phyloP scores from a whole-genome alignment of 2,797 vertebrate genomes.

The Vireo griseus region DNA sequence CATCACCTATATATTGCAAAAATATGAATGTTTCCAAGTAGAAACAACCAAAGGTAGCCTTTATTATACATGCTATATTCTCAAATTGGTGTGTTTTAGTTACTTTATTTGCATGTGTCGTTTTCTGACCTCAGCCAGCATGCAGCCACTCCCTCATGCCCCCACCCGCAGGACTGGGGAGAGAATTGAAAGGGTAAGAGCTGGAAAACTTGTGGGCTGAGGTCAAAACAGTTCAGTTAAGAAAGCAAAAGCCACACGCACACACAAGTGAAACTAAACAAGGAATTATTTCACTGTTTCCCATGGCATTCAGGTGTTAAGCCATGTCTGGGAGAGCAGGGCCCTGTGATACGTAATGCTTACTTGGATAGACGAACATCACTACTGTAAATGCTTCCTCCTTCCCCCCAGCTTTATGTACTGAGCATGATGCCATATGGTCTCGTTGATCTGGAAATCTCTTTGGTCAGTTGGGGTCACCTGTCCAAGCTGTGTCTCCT shows the following conservation, averaged over 20 bases:
- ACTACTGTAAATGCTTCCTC: neutral
- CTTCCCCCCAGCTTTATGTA: neutral
- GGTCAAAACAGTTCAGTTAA: neutral
- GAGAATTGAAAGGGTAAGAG: neutral
- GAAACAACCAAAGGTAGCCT: neutral
- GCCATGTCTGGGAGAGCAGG: neutral
- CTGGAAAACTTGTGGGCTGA: neutral
- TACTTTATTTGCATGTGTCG: rapidly evolving
- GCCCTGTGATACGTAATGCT: rapidly evolving
- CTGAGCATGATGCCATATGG: neutral
- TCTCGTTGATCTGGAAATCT: neutral
- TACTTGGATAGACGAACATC: rapidly evolving
- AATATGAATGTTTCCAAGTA: neutral
- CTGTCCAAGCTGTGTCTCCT: neutral
- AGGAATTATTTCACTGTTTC: neutral
- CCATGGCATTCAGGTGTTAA: neutral
- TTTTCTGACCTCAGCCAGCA: neutral
- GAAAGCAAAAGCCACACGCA: neutral
- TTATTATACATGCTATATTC: neutral
- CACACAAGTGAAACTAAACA: neutral
- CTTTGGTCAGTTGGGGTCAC: neutral
- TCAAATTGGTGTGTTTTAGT: neutral
- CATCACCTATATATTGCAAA: neutral
- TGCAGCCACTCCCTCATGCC: rapidly evolving
- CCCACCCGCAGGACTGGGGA: neutral